Base-by-base conservation (phyloP, 2,113 vertebrate genomes). In the Semnornis frantzii region DNA sequence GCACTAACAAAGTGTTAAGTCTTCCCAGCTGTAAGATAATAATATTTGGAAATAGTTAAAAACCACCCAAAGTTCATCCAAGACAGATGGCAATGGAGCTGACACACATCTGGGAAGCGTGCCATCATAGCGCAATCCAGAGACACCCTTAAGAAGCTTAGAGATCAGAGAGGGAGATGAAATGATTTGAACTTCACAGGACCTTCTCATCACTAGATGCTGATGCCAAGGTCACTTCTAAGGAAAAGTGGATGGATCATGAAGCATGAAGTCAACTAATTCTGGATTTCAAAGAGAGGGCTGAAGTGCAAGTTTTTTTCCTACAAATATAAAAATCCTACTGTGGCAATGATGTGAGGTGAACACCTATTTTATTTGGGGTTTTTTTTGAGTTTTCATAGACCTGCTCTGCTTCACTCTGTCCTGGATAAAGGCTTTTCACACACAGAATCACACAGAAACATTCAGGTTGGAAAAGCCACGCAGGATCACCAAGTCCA, bases 101-200 rank as follows among this genome's bases (percentile, higher is more conserved):
- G 90, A 74, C 34, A 74, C 16, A 39, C 12, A 17, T 74, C 60
- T 68, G 48, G 76, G 69, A 90, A 91, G 46, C 4, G 5, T 14
- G 54, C 31, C 78, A 69, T 72, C 39, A 44, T 11, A 52, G 37
- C 8, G 28, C 63, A 50, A 55, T 73, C 58, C 73, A 88, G 85
- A 94, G 34, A 83, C 34, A 20, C 3, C 59, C 68, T 23, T 52
- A 85, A 66, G 79, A 80, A 82, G 69, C 46, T 83, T 63, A 74
- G 28, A 90, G 90, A 93, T 86, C 39, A 75, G 69, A 95, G 30
- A 4, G 84, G 13, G 23, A 93, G 78, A 92, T 79, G 24, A 93
- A 92, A 93, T 0, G 0, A 64, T 78, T 24, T 62, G 33, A 74
- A 31, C 63, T 90, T 78, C 80, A 55, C 6, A 57, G 66, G 25